phyloP scores from a whole-genome alignment of 2,888 invertebrate species.

The Colostygia pectinataria region DNA sequence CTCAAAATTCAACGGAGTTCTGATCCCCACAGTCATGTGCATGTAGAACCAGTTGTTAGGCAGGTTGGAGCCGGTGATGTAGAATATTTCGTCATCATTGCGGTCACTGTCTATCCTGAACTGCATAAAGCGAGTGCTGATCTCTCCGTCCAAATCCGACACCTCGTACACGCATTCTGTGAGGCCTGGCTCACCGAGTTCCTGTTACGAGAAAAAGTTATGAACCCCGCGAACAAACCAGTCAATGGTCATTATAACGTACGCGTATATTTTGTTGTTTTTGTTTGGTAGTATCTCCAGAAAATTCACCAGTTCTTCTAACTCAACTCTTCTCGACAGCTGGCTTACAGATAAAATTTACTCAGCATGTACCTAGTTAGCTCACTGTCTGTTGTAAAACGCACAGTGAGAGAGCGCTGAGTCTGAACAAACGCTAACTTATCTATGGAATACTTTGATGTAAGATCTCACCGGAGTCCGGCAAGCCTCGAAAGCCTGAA shows the following conservation, averaged over 20 bases:
- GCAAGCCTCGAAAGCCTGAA: constrained; percentile 69
- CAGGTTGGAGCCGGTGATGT: constrained; percentile 51
- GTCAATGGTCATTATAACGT: no score
- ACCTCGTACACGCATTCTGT: constrained; percentile 68
- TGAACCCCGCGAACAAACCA: no score
- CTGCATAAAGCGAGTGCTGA: constrained; percentile 69
- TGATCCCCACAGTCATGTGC: constrained; percentile 60
- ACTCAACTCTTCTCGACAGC: no score
- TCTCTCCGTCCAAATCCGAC: constrained; percentile 64
- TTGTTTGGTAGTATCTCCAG: no score
- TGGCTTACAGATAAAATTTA: no score
- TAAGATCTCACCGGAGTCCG: constrained; percentile 64
- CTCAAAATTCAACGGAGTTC: constrained; percentile 66
- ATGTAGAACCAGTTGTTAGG: constrained; percentile 53
- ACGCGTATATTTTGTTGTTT: no score
- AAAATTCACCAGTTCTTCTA: no score
- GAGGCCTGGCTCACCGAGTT: constrained; percentile 60
- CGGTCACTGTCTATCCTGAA: constrained; percentile 66
- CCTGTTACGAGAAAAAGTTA: constrained; percentile 51
- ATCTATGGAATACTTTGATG: no score
- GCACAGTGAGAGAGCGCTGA: no score
- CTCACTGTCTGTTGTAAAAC: no score
- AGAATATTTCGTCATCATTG: constrained; percentile 62
- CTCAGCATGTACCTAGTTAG: no score
- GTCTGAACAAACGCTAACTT: no score